Evolutionary conservation across 2,113 vertebrate genomes (phyloP), one percentile per base, ranked within the genome.

Genomic region (Callospermophilus lateralis): DNA sequence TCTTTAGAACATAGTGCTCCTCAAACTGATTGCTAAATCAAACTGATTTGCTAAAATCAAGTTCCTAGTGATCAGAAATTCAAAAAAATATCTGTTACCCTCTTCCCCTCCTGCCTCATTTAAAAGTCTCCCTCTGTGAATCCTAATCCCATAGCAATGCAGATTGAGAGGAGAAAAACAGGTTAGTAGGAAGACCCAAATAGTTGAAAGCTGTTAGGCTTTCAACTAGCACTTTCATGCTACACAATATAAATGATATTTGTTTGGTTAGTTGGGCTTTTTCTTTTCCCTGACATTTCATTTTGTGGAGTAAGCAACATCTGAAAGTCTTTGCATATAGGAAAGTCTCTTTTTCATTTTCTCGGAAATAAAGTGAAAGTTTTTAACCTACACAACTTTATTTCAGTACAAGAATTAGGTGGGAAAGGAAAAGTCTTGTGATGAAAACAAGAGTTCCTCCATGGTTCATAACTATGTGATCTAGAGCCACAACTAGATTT

Each of bases 261-360:
- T 32, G 32, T 12, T 68, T 68, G 1, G 4, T 68, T 68, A 13
- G 30, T 68, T 32, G 12, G 32, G 63, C 32, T 39, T 68, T 79
- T 39, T 8, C 45, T 74, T 13, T 1, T 32, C 70, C 45, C 77
- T 87, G 55, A 93, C 20, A 84, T 76, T 93, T 93, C 48, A 83
- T 88, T 95, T 94, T 89, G 63, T 87, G 13, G 8, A 84, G 10
- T 92, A 92, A 83, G 45, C 68, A 94, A 85, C 26, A 81, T 42
- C 26, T 84, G 17, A 34, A 94, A 94, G 73, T 79, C 84, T 92
- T 79, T 87, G 17, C 30, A 63, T 86, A 68, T 70, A 16, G 10
- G 6, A 92, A 94, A 87, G 8, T 17, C 15, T 94, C 28, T 89
- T 92, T 94, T 93, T 76, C 58, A 65, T 73, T 22, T 55, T 74